Base-by-base conservation (phyloP, 2,113 vertebrate genomes). In the Scalopus aquaticus region DNA sequence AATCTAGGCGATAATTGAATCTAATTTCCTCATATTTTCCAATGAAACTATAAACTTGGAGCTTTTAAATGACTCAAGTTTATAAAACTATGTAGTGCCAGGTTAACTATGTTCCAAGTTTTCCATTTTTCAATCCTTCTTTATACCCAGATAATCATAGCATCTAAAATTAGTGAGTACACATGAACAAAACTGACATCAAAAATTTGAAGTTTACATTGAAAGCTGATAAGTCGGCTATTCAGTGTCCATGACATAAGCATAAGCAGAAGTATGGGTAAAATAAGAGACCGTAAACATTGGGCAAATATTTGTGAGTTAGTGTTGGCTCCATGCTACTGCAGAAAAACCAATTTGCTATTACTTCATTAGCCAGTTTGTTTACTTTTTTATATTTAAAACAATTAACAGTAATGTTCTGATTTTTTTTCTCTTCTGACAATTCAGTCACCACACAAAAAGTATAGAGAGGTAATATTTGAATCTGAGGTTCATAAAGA, bases 21-120 rank as follows among this genome's bases (percentile, higher is more conserved):
- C n/a, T 88, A 70, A 88, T 90, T 91, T 88, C 2, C 51, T 94
- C 56, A 85, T 6, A 82, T 86, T 95, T 90, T 62, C 49, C 15
- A 60, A 28, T 42, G 58, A 92, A 85, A 70, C 83, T 83, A 30
- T 91, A 62, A 88, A 37, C 30, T 86, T 8, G 69, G 56, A 83
- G 35, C 56, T 93, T 91, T 82, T 51, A 83, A 74, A 20, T 88
- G 35, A 28, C n/a, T 92, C 32, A 54, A 11, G n/a, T 17, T 90
- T 73, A 69, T 39, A 77, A 88, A 65, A 20, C 28, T 39, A 32
- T 5, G 35, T 80, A 85, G 16, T 65, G 15, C 1, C n/a, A 65
- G 35, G 81, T 70, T 56, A 6, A 37, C 16, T 32, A 3, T 4
- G 9, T 5, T 44, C 10, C 54, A 67, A 54, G 9, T 12, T 46